Percentiles rank a stretch among this genome's conserved stretches.
phyloP scores from a whole-genome alignment of 1,140 invertebrate species.

The Scaptomyza montana region DNA sequence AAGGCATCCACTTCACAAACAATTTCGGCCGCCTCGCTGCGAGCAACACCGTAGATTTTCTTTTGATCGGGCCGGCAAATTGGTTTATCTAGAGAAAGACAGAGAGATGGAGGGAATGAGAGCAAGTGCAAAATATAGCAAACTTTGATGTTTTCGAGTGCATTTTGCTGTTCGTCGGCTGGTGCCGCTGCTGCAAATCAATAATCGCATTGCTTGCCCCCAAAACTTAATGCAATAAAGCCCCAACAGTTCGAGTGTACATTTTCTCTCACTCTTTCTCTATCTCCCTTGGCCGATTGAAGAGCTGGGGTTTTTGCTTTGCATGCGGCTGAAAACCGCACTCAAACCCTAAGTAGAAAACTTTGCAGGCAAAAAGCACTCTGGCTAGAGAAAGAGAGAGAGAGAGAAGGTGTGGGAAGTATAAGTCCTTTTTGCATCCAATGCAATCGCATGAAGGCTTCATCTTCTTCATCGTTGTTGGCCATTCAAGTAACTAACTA shows the following conservation, averaged over 20 bases:
- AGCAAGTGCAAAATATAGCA: constrained; percentile 30
- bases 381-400: constrained; percentile 11
- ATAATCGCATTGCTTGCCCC: constrained; percentile 65
- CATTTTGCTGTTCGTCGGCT: constrained; percentile 66
- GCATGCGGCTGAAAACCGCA: constrained; percentile 45
- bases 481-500: constrained; percentile 62
- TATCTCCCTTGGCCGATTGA: not conserved
- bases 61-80: constrained; percentile 91
- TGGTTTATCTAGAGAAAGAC: constrained; percentile 89
- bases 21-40: constrained; percentile 91
- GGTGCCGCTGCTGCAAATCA: constrained; percentile 49
- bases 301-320: constrained; percentile 35
- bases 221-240: constrained; percentile 53
- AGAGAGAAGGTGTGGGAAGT: not conserved
- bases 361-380: constrained; percentile 43
- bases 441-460: constrained; percentile 6
- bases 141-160: constrained; percentile 67
- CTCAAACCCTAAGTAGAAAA: constrained; percentile 70
- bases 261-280: not conserved
- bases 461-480: constrained; percentile 24
- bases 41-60: constrained; percentile 92
- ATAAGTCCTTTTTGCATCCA: constrained; percentile 16
- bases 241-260: constrained; percentile 37
- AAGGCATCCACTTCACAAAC: constrained; percentile 94
- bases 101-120: constrained; percentile 17